Evolutionary conservation across 2,797 vertebrate genomes (phyloP).

Genomic region (Pelobates cultripes): DNA sequence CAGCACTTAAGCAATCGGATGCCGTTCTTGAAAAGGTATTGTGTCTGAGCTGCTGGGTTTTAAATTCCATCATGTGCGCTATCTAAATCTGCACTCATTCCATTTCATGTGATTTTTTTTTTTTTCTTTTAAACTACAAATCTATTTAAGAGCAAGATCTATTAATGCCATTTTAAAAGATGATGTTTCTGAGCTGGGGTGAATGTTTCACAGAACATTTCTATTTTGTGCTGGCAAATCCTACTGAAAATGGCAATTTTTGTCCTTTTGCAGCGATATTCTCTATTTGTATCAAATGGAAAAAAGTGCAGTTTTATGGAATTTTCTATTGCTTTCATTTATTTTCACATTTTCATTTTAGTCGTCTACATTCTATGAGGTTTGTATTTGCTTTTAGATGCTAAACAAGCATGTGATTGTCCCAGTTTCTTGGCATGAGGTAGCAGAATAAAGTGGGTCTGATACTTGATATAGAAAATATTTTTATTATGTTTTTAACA

Average conservation of each 20-base stretch:
- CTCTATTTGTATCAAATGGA: constrained; percentile 9
- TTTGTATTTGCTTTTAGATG: neutral
- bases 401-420: neutral
- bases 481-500: too few relatives aligned
- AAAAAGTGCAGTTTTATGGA: constrained; percentile 1
- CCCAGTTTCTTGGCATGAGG: neutral
- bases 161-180: constrained; percentile 46
- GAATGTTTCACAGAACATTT: constrained; percentile 36
- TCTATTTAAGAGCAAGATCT: constrained; percentile 44
- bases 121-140: constrained; percentile 43
- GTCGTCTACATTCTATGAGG: neutral
- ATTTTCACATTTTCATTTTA: neutral
- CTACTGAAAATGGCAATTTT: constrained; percentile 18
- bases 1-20: constrained; percentile 47
- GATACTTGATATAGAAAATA: neutral
- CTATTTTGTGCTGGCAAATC: constrained; percentile 33
- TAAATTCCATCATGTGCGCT: constrained; percentile 38
- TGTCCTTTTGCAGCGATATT: constrained; percentile 18
- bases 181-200: constrained; percentile 38
- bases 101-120: constrained; percentile 23
- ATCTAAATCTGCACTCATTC: constrained; percentile 53
- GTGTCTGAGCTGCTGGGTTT: constrained; percentile 31
- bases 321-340: neutral
- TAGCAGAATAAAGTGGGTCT: neutral
- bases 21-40: constrained; percentile 45